These are phyloP conservation scores for Apistogramma diplotaenia DNA, from an alignment of 2,113 vertebrate genomes.

Conservation along the genomic window DNA sequence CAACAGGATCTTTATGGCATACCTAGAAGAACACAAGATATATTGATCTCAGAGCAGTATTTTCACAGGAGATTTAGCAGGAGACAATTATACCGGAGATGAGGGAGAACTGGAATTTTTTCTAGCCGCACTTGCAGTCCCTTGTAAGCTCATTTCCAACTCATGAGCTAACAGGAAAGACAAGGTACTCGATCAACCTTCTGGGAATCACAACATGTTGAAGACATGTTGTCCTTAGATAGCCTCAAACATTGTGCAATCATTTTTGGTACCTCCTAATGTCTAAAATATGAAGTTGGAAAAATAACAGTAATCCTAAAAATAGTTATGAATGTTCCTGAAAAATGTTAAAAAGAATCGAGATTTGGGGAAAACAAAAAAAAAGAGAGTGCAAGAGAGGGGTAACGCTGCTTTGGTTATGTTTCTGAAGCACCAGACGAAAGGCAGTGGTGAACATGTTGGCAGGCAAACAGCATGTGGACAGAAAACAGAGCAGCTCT, in stretches of 20 bases:
- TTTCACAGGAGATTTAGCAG: neutral
- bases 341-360: neutral
- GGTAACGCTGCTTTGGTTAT: neutral
- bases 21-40: constrained; percentile 70
- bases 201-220: neutral
- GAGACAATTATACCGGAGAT: neutral
- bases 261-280: neutral
- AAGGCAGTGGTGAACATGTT: neutral
- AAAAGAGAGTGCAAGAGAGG: neutral
- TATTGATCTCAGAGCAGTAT: neutral
- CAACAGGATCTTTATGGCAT: constrained; percentile 96
- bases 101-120: neutral
- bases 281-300: neutral
- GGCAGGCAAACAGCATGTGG: neutral
- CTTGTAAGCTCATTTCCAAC: neutral
- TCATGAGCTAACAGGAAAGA: neutral
- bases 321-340: neutral
- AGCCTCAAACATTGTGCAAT: neutral
- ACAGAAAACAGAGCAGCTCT: neutral
- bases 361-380: neutral
- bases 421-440: constrained; percentile 1
- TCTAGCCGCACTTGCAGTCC: neutral
- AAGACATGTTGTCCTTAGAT: neutral
- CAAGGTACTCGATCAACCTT: neutral
- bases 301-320: neutral